A percentile compares a stretch with the other conserved stretches of the same genome.
phyloP scores from a whole-genome alignment of 1,140 invertebrate genomes.

The Drosophila ananassae region DNA sequence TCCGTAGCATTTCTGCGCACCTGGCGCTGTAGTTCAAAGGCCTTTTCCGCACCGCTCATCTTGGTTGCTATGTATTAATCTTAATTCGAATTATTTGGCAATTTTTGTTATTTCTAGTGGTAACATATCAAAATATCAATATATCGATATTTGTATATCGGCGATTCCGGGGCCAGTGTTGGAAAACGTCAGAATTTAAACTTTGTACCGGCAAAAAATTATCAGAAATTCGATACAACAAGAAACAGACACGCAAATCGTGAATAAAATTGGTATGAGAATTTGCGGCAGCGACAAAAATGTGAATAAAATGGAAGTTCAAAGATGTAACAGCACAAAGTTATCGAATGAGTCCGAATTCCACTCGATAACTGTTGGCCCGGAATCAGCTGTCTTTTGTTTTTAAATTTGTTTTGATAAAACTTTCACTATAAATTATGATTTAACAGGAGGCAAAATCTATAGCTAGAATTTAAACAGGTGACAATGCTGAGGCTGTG shows the following conservation, averaged over 20 bases:
- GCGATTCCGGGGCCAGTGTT: too few species aligned
- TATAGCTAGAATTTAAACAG: too few species aligned
- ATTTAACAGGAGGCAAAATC: not conserved
- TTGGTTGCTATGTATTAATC: conserved; percentile 3
- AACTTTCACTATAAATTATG: conserved; percentile 14
- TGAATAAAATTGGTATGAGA: too few species aligned
- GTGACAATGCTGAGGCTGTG: conserved; percentile 41
- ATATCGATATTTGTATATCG: not conserved
- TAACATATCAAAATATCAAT: too few species aligned
- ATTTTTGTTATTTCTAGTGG: conserved; percentile 42
- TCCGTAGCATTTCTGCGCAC: conserved; percentile 90
- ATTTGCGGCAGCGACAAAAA: too few species aligned
- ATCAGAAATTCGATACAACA: too few species aligned
- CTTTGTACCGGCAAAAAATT: too few species aligned
- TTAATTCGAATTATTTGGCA: conserved; percentile 4
- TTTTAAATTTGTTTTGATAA: conserved; percentile 14
- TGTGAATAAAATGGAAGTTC: too few species aligned
- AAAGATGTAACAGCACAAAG: not conserved
- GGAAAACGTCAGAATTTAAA: too few species aligned
- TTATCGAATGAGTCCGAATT: not conserved
- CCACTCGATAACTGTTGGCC: not conserved
- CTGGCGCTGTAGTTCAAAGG: conserved; percentile 88
- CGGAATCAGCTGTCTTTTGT: conserved; percentile 3
- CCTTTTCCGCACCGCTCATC: conserved; percentile 82
- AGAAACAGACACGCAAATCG: too few species aligned